Evolutionary conservation across 1,140 invertebrate genomes (phyloP).

Genomic region (Leptinotarsa defecta): DNA sequence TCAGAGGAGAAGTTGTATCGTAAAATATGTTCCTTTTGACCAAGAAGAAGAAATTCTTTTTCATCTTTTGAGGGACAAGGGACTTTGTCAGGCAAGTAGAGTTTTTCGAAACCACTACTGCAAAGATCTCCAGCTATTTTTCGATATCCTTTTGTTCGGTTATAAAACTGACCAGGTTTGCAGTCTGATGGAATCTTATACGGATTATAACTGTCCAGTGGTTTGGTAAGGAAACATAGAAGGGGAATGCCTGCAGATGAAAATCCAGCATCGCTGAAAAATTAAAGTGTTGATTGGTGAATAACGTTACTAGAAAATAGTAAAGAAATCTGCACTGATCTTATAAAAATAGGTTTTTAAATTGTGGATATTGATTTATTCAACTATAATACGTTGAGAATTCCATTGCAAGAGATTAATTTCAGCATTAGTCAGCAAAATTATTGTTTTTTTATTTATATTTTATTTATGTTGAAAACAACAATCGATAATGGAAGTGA

Average conservation of each 20-base stretch:
- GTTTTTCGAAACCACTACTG: conserved; percentile 67
- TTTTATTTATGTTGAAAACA: too few relatives aligned
- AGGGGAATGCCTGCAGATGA: conserved; percentile 47
- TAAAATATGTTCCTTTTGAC: conserved; percentile 74
- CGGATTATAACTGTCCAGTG: conserved; percentile 63
- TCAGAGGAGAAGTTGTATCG: conserved; percentile 71
- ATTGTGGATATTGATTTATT: too few relatives aligned
- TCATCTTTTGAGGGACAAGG: conserved; percentile 70
- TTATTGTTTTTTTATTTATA: too few relatives aligned
- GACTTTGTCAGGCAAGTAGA: conserved; percentile 72
- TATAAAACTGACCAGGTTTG: conserved; percentile 73
- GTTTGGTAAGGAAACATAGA: conserved; percentile 63
- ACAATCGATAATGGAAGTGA: too few relatives aligned
- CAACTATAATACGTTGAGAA: background rate
- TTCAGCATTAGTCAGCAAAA: too few relatives aligned
- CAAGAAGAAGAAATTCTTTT: conserved; percentile 78
- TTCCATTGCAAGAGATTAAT: too few relatives aligned
- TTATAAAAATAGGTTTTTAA: too few relatives aligned
- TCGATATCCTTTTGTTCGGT: conserved; percentile 82
- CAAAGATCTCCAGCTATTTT: conserved; percentile 85
- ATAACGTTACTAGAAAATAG: too few relatives aligned
- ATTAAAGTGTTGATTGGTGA: background rate
- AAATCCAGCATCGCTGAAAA: conserved; percentile 66
- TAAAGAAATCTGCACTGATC: too few relatives aligned
- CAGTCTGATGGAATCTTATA: conserved; percentile 72